These are phyloP conservation scores for Patella pellucida DNA, from an alignment of 2,888 invertebrate genomes.

Conservation along the genomic window DNA sequence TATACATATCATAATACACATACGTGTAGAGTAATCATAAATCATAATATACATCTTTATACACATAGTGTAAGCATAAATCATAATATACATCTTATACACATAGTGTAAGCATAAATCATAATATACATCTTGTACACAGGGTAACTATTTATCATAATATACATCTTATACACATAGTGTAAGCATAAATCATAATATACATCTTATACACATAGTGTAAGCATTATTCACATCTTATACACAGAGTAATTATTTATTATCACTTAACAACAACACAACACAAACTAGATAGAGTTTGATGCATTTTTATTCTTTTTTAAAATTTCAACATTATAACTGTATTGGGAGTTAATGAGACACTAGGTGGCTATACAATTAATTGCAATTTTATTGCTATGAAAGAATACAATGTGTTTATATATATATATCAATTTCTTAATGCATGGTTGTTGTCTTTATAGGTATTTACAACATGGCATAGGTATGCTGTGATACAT, in stretches of 20 bases:
- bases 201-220: no score
- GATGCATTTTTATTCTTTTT: background rate
- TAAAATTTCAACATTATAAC: no score
- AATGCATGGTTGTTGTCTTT: background rate
- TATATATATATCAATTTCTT: no score
- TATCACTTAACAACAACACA: background rate
- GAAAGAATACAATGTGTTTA: no score
- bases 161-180: constrained; percentile 43
- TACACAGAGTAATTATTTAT: no score
- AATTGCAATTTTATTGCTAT: no score
- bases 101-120: constrained; percentile 44
- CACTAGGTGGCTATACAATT: no score
- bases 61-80: constrained; percentile 24
- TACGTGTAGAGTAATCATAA: background rate
- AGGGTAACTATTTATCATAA: constrained; percentile 47
- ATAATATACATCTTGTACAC: constrained; percentile 38
- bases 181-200: constrained; percentile 13
- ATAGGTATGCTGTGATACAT: constrained; percentile 56
- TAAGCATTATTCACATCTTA: no score
- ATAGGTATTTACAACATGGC: constrained; percentile 58
- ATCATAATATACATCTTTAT: background rate
- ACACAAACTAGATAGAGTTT: background rate
- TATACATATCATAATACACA: no score
- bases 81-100: constrained; percentile 40
- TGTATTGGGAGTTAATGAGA: no score